Percentiles rank a stretch among this genome's conserved stretches.
These are phyloP conservation scores for Odontesthes bonariensis DNA, from an alignment of 2,113 vertebrate species.

Conservation along the genomic window DNA sequence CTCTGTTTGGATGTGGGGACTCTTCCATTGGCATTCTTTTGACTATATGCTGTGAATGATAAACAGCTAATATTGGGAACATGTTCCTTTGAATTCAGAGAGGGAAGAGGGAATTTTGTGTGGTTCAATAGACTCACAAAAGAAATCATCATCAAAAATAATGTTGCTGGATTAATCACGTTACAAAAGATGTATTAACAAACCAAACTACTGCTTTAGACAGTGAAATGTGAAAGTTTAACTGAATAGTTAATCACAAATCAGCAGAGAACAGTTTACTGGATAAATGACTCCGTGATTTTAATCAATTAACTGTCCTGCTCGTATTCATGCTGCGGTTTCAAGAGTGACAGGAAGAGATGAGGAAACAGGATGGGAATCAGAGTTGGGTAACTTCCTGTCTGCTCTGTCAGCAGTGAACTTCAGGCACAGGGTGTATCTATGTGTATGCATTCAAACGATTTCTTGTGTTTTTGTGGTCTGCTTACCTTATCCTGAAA, in stretches of 20 bases:
- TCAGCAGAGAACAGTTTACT: not conserved
- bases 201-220: not conserved
- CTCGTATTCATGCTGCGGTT: constrained; percentile 34
- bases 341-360: constrained; percentile 62
- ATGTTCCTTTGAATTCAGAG: not conserved
- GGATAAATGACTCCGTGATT: not conserved
- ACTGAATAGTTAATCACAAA: not conserved
- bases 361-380: constrained; percentile 51
- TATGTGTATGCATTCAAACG: constrained; percentile 4
- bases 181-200: rapidly evolving
- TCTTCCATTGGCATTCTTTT: no score
- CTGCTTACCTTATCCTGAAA: constrained; percentile 9
- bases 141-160: not conserved
- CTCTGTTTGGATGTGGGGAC: not conserved
- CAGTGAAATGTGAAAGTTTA: not conserved
- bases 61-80: not conserved
- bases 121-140: not conserved
- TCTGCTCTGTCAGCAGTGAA: constrained; percentile 63
- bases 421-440: constrained; percentile 18
- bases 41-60: not conserved
- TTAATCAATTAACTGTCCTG: constrained; percentile 11
- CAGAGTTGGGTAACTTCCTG: constrained; percentile 73
- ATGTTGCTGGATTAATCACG: not conserved
- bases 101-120: not conserved
- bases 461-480: not conserved